A percentile compares a stretch with the other conserved stretches of the same genome.
These are phyloP conservation scores for Drosophila pegasa DNA, from an alignment of 2,888 invertebrate species.

Conservation along the genomic window DNA sequence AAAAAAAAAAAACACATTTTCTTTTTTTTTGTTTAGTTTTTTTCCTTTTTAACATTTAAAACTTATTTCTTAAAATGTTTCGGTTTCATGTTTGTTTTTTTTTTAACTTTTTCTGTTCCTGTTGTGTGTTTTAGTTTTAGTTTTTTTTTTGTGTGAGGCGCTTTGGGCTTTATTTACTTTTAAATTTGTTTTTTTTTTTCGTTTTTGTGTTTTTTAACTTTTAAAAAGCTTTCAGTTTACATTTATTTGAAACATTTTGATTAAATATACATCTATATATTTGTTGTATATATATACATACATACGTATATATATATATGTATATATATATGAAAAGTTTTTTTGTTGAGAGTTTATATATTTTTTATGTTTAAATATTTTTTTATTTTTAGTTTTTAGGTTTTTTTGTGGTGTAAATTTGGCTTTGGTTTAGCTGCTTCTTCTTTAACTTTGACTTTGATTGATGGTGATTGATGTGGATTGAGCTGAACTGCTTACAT, in stretches of 20 bases:
- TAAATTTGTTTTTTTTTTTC: slow-evolving; percentile 41
- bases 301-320: slow-evolving; percentile 45
- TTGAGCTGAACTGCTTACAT: slow-evolving; percentile 6
- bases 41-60: slow-evolving; percentile 31
- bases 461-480: slow-evolving; percentile 5
- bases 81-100: slow-evolving; percentile 8
- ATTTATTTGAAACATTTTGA: slow-evolving; percentile 80
- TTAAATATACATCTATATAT: slow-evolving; percentile 66
- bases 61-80: slow-evolving; percentile 35
- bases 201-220: slow-evolving; percentile 63
- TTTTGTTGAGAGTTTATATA: slow-evolving; percentile 17
- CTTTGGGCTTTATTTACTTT: slow-evolving; percentile 49
- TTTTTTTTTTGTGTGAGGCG: slow-evolving; percentile 52
- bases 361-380: slow-evolving; percentile 12
- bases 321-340: slow-evolving; percentile 35
- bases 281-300: slow-evolving; percentile 30
- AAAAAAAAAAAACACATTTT: slow-evolving; percentile 38
- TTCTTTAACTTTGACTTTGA: slow-evolving; percentile 17
- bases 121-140: background rate
- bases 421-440: slow-evolving; percentile 10
- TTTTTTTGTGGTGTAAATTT: slow-evolving; percentile 30
- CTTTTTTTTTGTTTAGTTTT: slow-evolving; percentile 10
- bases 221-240: slow-evolving; percentile 78
- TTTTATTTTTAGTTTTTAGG: slow-evolving; percentile 39
- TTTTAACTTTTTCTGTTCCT: slow-evolving; percentile 11